Evolutionary conservation across 2,113 vertebrate species (phyloP).

Genomic region (Microtus montanus): DNA sequence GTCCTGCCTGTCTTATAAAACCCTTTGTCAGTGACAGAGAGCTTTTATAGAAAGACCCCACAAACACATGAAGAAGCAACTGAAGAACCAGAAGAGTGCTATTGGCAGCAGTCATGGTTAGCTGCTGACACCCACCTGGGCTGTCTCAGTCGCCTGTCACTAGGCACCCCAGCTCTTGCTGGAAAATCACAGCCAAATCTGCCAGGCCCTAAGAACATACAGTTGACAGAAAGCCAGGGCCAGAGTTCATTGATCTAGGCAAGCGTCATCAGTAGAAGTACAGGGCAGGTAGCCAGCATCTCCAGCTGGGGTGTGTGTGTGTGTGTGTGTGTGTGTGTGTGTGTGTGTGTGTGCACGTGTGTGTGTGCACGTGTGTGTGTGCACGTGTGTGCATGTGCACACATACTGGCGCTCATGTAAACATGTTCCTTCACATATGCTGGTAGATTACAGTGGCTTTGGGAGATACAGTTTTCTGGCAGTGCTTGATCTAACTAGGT

Average conservation of each 20-base stretch:
- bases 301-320: not conserved
- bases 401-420: no score
- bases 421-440: not conserved
- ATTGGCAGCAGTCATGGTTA: accelerated
- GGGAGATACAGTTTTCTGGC: not conserved
- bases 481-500: not conserved
- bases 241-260: not conserved
- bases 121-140: not conserved
- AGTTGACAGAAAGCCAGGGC: not conserved
- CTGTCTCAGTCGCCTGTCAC: not conserved
- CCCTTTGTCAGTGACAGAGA: no score
- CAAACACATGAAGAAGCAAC: no score
- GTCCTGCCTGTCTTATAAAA: not conserved
- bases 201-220: not conserved
- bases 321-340: no score
- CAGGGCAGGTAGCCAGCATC: not conserved
- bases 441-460: not conserved
- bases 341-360: no score
- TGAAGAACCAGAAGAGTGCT: accelerated
- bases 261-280: accelerated
- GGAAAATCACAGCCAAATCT: not conserved
- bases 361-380: no score
- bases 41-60: not conserved
- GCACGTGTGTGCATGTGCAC: not conserved
- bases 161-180: not conserved